Conservation (phyloP, 2,888 invertebrate genomes). For the Muscina levida region DNA sequence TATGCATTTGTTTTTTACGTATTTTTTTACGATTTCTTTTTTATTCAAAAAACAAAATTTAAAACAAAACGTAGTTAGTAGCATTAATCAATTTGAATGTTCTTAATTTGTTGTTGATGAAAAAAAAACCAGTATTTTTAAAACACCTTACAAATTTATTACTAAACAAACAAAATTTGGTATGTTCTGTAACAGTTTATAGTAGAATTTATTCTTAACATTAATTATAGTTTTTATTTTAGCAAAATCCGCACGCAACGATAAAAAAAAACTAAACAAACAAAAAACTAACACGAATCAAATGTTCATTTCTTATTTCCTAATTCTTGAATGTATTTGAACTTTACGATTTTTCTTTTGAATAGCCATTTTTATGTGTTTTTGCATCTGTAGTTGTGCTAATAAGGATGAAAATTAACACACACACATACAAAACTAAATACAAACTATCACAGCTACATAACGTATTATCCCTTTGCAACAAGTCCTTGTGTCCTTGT, state of each 20-base stretch:
- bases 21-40: conserved; percentile 10
- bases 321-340: background rate
- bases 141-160: conserved; percentile 1
- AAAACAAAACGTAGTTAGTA: conserved; percentile 40
- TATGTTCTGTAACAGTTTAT: conserved; percentile 42
- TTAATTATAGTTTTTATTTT: conserved; percentile 36
- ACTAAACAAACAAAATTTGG: conserved; percentile 49
- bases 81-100: conserved; percentile 38
- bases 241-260: conserved; percentile 43
- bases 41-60: conserved; percentile 32
- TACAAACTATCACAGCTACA: background rate
- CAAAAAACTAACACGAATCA: background rate
- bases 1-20: conserved; percentile 49
- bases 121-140: conserved; percentile 24
- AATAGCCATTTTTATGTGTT: background rate
- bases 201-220: background rate
- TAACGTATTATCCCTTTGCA: background rate
- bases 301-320: conserved; percentile 7
- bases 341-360: background rate
- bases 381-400: conserved; percentile 5
- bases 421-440: background rate
- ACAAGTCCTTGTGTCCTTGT: conserved; percentile 25
- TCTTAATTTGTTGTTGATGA: background rate
- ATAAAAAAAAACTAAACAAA: background rate
- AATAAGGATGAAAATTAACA: background rate